Conservation (phyloP, 1,140 invertebrate genomes). For the Philotrypesis tridentata region DNA sequence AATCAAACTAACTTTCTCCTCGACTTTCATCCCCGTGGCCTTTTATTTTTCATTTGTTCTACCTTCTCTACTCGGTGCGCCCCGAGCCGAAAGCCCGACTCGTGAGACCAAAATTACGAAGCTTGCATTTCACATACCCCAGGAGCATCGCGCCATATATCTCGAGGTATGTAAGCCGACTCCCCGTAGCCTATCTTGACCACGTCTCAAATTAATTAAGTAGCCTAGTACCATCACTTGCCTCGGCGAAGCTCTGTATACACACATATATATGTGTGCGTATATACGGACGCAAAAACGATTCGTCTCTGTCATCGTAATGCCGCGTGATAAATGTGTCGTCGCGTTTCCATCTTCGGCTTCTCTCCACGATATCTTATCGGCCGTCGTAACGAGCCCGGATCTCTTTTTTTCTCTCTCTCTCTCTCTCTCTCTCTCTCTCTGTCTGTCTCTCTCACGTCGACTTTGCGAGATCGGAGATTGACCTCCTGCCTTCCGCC, state of each 20-base stretch:
- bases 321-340: conserved; percentile 52
- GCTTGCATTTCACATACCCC: too few relatives aligned
- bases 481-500: background rate
- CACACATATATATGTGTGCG: too few relatives aligned
- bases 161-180: background rate
- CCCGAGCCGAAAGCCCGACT: too few relatives aligned
- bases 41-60: too few relatives aligned
- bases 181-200: background rate
- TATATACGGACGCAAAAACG: conserved; percentile 20
- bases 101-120: too few relatives aligned
- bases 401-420: background rate
- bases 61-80: too few relatives aligned
- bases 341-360: conserved; percentile 4
- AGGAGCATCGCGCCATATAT: background rate
- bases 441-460: too few relatives aligned
- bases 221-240: background rate
- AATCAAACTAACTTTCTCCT: too few relatives aligned
- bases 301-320: conserved; percentile 47
- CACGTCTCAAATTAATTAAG: background rate
- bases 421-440: background rate
- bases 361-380: background rate
- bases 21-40: too few relatives aligned
- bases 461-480: background rate
- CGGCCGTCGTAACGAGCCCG: background rate
- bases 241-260: too few relatives aligned